Base-by-base conservation (phyloP, 1,140 invertebrate genomes). In the Plodia interpunctella region DNA sequence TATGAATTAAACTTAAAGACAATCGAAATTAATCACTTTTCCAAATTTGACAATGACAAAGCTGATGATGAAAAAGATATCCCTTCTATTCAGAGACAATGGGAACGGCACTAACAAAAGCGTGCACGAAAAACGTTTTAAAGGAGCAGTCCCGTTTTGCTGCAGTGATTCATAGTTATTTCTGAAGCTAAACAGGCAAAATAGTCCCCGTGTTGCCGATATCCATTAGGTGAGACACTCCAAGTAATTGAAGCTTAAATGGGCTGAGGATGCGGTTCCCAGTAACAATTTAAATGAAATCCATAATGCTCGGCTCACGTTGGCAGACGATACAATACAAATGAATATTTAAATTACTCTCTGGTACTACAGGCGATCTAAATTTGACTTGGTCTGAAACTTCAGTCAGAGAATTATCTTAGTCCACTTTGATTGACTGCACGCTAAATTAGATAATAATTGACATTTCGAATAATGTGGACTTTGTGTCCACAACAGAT, bases 211-310 rank as follows among this genome's bases (percentile, higher is more conserved):
- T 17, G 11, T 17, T 57, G 49, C 38, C 55, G 55, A 10, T 19
- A 38, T 57, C 18, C 54, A 35, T 55, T 35, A 55, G 54, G 0
- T 25, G 50, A 10, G 20, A 20, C 18, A 15, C 25, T 17, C 54
- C 15, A 35, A 55, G 54, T 55, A 55, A 55, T 55, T 35, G 25
- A 55, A 55, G 54, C 25, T 55, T 35, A 55, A 55, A 38, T 19
- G 15, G 54, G n/a, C 53, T 54, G 53, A 54, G 30, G 54, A 55
- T 55, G 30, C 54, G 17, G 30, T 54, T 55, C 54, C 3, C 5
- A 8, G 54, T 51, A n/a, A 19, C 17, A 35, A 17, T 55, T 49
- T 57, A 49, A 49, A 17, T 49, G 38, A 38, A 57, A 57, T 57
- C 55, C 38, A 38, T 38, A 38, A 20, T 15, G 2, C 38, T 44